A percentile compares a stretch with the other conserved stretches of the same genome.
These are phyloP conservation scores for Centroberyx gerrardi DNA, from an alignment of 2,797 vertebrate genomes.

Conservation along the genomic window DNA sequence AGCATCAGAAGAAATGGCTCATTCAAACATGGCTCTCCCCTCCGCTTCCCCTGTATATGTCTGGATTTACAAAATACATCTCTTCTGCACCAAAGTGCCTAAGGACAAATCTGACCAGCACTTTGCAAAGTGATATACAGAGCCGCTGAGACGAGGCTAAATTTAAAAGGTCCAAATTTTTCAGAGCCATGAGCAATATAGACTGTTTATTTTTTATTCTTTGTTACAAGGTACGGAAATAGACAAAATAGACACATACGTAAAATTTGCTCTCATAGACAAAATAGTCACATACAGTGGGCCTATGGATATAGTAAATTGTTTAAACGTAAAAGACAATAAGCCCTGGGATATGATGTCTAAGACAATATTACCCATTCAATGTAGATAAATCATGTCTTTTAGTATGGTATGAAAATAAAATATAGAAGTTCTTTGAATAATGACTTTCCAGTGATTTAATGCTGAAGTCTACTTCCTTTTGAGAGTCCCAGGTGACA, in stretches of 20 bases:
- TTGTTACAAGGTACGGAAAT: slow-evolving; percentile 35
- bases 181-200: slow-evolving; percentile 50
- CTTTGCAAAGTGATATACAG: slow-evolving; percentile 67
- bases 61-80: slow-evolving; percentile 65
- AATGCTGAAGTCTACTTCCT: slow-evolving; percentile 77
- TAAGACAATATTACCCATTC: slow-evolving; percentile 64
- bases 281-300: slow-evolving; percentile 37
- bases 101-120: slow-evolving; percentile 78
- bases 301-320: slow-evolving; percentile 59
- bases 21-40: slow-evolving; percentile 62
- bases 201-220: slow-evolving; percentile 60
- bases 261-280: slow-evolving; percentile 45
- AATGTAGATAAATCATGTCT: slow-evolving; percentile 71
- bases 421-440: slow-evolving; percentile 80
- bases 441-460: slow-evolving; percentile 84
- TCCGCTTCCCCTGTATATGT: slow-evolving; percentile 39
- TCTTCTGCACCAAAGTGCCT: slow-evolving; percentile 62
- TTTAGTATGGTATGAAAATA: slow-evolving; percentile 75
- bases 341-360: slow-evolving; percentile 61
- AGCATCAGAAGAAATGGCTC: slow-evolving; percentile 71
- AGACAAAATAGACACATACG: slow-evolving; percentile 28
- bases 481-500: slow-evolving; percentile 83
- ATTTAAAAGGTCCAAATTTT: slow-evolving; percentile 64
- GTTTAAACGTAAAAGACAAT: slow-evolving; percentile 62
- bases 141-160: slow-evolving; percentile 53